These are phyloP conservation scores for Rhodophaea formosa DNA, from an alignment of 2,888 invertebrate species.

Conservation along the genomic window DNA sequence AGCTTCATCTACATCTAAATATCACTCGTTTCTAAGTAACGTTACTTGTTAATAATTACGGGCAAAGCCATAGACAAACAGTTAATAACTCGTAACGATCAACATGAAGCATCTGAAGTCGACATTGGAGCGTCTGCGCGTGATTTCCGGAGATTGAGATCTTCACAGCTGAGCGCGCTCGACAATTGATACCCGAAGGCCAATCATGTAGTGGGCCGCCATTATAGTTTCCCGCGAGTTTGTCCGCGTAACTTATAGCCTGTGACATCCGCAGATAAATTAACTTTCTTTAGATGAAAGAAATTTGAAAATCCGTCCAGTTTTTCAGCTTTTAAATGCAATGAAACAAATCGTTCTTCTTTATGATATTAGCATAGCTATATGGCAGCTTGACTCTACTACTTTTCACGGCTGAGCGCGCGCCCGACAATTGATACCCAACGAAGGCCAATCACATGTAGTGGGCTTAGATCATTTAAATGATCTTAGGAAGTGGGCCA, in stretches of 20 bases:
- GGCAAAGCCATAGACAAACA: background rate
- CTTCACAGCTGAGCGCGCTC: slow-evolving; percentile 58
- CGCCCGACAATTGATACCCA: slow-evolving; percentile 72
- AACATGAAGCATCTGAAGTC: slow-evolving; percentile 10
- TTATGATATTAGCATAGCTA: too few species aligned
- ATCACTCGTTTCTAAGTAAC: too few species aligned
- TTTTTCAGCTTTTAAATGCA: too few species aligned
- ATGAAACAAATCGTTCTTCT: too few species aligned
- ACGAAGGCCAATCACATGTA: slow-evolving; percentile 58
- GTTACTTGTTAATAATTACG: too few species aligned
- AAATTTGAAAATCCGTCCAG: too few species aligned
- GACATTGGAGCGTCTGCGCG: slow-evolving; percentile 22
- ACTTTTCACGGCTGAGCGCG: slow-evolving; percentile 56
- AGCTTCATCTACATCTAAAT: too few species aligned
- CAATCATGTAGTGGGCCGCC: slow-evolving; percentile 26
- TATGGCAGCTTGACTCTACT: too few species aligned
- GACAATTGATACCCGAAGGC: slow-evolving; percentile 79
- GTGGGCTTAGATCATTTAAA: background rate
- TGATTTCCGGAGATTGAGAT: slow-evolving; percentile 53
- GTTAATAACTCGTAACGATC: background rate
- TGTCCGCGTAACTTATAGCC: too few species aligned
- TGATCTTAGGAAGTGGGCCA: background rate
- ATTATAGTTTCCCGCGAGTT: too few species aligned
- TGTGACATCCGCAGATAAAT: too few species aligned
- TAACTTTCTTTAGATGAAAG: too few species aligned